Evolutionary conservation across 2,797 vertebrate species (phyloP).

Genomic region (Acanthopagrus latus): DNA sequence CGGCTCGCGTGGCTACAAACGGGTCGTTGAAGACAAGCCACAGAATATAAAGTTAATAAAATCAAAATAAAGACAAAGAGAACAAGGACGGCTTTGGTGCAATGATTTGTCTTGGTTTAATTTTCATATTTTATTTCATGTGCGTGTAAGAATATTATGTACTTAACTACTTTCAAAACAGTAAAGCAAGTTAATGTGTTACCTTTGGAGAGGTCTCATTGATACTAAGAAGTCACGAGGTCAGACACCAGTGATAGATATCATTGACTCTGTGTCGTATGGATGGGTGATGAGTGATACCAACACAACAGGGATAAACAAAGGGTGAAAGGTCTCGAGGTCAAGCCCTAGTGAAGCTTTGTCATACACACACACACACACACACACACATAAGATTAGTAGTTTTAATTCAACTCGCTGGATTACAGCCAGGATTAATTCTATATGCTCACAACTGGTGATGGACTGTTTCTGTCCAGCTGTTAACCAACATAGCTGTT

Average conservation of each 20-base stretch:
- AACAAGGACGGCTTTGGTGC: no score
- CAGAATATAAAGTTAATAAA: background rate
- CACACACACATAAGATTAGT: slow-evolving; percentile 58
- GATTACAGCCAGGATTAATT: slow-evolving; percentile 74
- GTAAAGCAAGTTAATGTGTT: background rate
- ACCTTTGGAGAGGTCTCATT: slow-evolving; percentile 17
- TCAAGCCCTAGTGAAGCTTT: slow-evolving; percentile 61
- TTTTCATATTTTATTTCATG: background rate
- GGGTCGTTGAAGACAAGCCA: background rate
- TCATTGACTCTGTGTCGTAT: slow-evolving; percentile 42
- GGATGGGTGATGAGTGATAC: slow-evolving; percentile 38
- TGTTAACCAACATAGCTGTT: slow-evolving; percentile 20
- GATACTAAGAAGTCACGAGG: slow-evolving; percentile 6
- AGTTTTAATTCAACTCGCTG: slow-evolving; percentile 63
- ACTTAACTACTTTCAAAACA: background rate
- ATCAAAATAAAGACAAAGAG: background rate
- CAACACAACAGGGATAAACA: slow-evolving; percentile 61
- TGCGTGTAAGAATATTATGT: background rate
- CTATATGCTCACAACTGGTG: slow-evolving; percentile 18
- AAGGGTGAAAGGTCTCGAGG: slow-evolving; percentile 67
- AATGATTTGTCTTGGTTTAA: background rate
- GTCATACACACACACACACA: slow-evolving; percentile 35
- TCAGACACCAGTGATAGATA: slow-evolving; percentile 13
- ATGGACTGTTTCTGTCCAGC: slow-evolving; percentile 39
- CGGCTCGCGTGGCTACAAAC: background rate